Evolutionary conservation across 2,797 vertebrate species (phyloP), one percentile per base, ranked within the genome.

Genomic region (Numenius phaeopus): DNA sequence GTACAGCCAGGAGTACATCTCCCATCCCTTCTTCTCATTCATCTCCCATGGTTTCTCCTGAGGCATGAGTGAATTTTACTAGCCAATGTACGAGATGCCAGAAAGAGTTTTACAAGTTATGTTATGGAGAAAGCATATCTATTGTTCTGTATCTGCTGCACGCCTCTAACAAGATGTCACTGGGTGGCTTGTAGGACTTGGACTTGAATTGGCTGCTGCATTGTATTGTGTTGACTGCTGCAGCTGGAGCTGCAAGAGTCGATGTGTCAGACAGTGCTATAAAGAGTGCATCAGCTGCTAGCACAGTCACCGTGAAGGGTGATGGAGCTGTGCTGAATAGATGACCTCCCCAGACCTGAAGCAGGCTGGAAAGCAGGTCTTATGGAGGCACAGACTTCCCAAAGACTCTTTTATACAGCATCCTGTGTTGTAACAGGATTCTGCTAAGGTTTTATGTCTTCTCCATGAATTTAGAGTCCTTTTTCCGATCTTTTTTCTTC

Each of bases 101-200:
- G 34, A 59, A 73, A n/a, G 27, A 59, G 18, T 30, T 77, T 81
- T 58, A 54, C 19, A 32, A 44, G 44, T 2, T 11, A 12, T 1
- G 3, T 16, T 15, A 7, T 11, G 24, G 61, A 69, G 32, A 69
- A 93, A 37, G 18, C 10, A 0, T 14, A 2, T 6, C 32, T 26
- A 3, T 4, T 37, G 50, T 62, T 37, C 40, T 7, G 0, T 5
- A 21, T 7, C 27, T 52, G 23, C 49, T 17, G 65, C 39, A 7
- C 4, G 0, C 1, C 61, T 34, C 52, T 7, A 14, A 21, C 4
- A 49, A 37, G 67, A 16, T 21, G 42, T 6, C 7, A 0, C 9
- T 17, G 76, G 59, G 26, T 64, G 39, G 7, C 4, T 69, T 61
- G 46, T 30, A 40, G 39, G 57, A 46, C 58, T 39, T 29, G 34